Conservation (phyloP, 2,113 vertebrate genomes). For the Vulpes ferrilata region DNA sequence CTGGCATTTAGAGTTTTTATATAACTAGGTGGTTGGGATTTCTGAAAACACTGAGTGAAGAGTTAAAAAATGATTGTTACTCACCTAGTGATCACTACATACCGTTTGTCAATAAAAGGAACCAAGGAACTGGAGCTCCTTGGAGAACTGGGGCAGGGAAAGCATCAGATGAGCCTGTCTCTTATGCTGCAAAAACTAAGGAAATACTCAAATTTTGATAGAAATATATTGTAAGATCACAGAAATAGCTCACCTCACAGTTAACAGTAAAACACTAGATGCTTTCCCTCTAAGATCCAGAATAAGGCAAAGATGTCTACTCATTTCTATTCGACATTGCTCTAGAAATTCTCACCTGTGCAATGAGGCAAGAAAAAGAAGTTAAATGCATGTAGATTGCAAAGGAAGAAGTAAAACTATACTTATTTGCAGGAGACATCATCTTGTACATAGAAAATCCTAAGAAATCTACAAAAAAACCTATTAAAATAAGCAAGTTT, state of each 20-base stretch:
- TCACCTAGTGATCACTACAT: background rate
- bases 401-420: constrained; percentile 31
- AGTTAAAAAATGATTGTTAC: constrained; percentile 29
- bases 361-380: constrained; percentile 46
- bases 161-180: background rate
- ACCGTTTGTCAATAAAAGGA: background rate
- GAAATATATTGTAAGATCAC: background rate
- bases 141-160: background rate
- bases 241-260: background rate
- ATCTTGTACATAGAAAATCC: background rate
- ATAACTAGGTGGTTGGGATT: background rate
- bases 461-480: constrained; percentile 12
- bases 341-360: background rate
- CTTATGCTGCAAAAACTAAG: background rate
- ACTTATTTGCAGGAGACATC: background rate
- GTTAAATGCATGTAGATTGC: background rate
- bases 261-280: background rate
- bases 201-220: constrained; percentile 7
- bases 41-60: background rate
- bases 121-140: background rate
- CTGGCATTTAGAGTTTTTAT: background rate
- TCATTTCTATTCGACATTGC: background rate
- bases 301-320: background rate
- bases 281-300: background rate
- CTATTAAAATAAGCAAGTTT: background rate